Conservation (phyloP, 2,888 invertebrate species). For the Escarpia spicata region DNA sequence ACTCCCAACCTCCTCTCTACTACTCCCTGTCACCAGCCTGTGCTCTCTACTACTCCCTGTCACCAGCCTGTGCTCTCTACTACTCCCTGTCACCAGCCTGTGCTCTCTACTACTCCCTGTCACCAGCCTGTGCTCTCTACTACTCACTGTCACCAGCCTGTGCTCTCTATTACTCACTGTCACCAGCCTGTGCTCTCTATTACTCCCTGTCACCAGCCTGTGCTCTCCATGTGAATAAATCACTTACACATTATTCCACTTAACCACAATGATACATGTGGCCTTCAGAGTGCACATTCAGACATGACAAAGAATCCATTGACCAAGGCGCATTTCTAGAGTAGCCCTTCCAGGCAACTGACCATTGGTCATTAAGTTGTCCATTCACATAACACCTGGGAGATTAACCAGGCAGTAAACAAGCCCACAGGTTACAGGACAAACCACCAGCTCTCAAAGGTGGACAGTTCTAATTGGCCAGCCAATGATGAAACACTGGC, state of each 20-base stretch:
- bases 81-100: too few relatives aligned
- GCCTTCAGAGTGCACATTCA: too few relatives aligned
- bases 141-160: too few relatives aligned
- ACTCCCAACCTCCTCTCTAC: too few relatives aligned
- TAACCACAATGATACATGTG: neutral
- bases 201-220: too few relatives aligned
- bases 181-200: too few relatives aligned
- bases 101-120: too few relatives aligned
- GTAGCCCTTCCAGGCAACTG: neutral
- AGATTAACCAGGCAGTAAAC: neutral
- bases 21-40: too few relatives aligned
- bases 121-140: too few relatives aligned
- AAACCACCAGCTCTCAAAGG: neutral
- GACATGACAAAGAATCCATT: neutral
- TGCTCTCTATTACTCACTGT: too few relatives aligned
- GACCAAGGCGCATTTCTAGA: neutral
- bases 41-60: too few relatives aligned
- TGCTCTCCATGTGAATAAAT: neutral
- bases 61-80: too few relatives aligned
- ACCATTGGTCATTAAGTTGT: neutral
- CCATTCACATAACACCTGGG: neutral
- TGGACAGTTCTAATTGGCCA: neutral
- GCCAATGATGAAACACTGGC: neutral
- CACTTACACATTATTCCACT: neutral
- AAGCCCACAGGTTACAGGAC: neutral